These are phyloP conservation scores for Bedellia somnulentella DNA, from an alignment of 2,888 invertebrate species.

Conservation along the genomic window DNA sequence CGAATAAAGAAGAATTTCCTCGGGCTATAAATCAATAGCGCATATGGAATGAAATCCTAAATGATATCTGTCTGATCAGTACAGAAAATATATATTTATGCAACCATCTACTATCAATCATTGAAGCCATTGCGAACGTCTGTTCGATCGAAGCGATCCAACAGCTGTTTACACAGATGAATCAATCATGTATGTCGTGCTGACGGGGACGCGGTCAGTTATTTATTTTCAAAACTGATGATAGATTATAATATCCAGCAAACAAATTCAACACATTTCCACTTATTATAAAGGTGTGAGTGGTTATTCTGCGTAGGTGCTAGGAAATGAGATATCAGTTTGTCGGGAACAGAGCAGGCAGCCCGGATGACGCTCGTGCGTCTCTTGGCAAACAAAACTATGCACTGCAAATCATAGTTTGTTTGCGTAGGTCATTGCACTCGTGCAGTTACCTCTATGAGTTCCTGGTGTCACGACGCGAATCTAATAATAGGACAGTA, in stretches of 20 bases:
- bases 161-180: constrained; percentile 31
- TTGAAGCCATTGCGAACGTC: constrained; percentile 18
- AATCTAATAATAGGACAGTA: constrained; percentile 54
- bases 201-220: constrained; percentile 25
- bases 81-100: no score
- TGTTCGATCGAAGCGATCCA: constrained; percentile 14
- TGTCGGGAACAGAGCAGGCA: no score
- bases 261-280: neutral
- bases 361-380: constrained; percentile 39
- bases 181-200: constrained; percentile 38
- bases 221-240: constrained; percentile 33
- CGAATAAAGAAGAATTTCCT: no score
- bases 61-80: no score
- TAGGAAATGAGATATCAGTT: constrained; percentile 38
- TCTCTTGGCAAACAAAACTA: constrained; percentile 54
- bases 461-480: constrained; percentile 56
- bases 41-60: no score
- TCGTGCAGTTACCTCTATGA: constrained; percentile 45
- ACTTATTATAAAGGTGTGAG: no score
- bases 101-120: no score
- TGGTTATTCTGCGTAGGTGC: no score
- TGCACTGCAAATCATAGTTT: constrained; percentile 52
- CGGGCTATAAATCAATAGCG: no score
- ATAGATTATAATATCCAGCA: constrained; percentile 32
- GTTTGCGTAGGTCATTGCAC: constrained; percentile 55